A percentile compares a stretch with the other conserved stretches of the same genome.
These are phyloP conservation scores for Cricetomys ansorgei DNA, from an alignment of 2,113 vertebrate genomes.

Conservation along the genomic window DNA sequence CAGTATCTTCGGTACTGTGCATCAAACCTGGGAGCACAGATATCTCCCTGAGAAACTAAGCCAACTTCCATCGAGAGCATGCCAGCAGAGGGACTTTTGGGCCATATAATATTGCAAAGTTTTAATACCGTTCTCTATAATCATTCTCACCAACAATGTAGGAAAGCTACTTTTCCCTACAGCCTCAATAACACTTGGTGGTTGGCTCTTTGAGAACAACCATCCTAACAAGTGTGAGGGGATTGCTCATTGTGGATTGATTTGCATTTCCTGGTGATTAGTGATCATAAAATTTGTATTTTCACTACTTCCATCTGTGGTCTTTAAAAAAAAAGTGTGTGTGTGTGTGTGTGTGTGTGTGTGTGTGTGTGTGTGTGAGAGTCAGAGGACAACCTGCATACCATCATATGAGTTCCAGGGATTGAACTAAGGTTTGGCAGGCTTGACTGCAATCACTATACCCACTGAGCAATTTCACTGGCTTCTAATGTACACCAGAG, in stretches of 20 bases:
- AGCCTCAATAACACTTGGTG: too few relatives aligned
- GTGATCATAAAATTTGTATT: background rate
- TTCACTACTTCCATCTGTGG: background rate
- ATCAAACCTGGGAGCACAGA: background rate
- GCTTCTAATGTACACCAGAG: background rate
- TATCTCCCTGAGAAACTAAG: background rate
- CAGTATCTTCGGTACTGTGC: too few relatives aligned
- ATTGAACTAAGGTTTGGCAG: background rate
- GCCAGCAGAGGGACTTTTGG: background rate
- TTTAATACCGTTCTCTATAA: background rate
- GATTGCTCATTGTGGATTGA: background rate
- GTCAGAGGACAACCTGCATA: background rate
- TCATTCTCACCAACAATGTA: background rate
- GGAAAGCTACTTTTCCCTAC: too few relatives aligned
- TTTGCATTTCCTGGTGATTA: background rate
- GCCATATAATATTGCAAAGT: background rate
- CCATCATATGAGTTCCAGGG: too few relatives aligned
- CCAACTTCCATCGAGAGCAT: background rate
- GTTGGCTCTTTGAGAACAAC: background rate
- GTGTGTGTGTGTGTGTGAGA: background rate
- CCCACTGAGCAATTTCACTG: background rate
- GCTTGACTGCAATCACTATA: background rate
- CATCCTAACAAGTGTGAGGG: background rate
- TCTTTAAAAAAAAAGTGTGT: background rate
- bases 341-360: background rate